Conservation (phyloP, 1,140 invertebrate species). For the Stenopsyche tienmushanensis region DNA sequence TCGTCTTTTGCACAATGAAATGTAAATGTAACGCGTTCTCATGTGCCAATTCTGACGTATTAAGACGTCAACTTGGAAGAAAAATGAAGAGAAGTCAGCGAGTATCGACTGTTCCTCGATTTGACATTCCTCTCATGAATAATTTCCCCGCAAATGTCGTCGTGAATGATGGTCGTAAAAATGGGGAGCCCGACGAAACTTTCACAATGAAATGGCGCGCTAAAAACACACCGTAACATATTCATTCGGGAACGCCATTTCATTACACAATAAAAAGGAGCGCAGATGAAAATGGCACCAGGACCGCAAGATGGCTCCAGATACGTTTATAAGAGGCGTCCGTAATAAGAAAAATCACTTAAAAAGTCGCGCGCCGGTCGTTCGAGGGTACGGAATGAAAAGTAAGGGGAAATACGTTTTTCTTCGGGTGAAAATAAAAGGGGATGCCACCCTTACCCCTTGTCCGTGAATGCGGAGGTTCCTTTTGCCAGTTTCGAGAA, state of each 20-base stretch:
- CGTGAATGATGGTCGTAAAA: constrained; percentile 39
- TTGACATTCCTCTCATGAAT: constrained; percentile 40
- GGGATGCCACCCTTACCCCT: background rate
- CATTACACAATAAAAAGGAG: constrained; percentile 41
- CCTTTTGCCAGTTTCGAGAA: constrained; percentile 18
- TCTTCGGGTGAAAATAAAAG: background rate
- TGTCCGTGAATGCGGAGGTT: background rate
- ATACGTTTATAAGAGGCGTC: constrained; percentile 39
- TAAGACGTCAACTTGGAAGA: too few relatives aligned
- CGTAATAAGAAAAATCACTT: constrained; percentile 43
- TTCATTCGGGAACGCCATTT: constrained; percentile 38
- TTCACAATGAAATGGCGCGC: constrained; percentile 33
- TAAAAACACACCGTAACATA: constrained; percentile 40
- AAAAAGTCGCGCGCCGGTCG: constrained; percentile 40
- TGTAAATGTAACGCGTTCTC: too few relatives aligned
- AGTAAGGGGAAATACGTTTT: constrained; percentile 6
- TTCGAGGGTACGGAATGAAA: constrained; percentile 32
- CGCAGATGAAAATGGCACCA: constrained; percentile 35
- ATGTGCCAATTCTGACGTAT: too few relatives aligned
- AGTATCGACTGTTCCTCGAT: constrained; percentile 14
- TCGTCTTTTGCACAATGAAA: too few relatives aligned
- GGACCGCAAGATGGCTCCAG: constrained; percentile 28
- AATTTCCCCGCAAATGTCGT: constrained; percentile 34
- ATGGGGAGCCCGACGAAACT: constrained; percentile 19
- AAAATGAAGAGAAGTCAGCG: constrained; percentile 13